Base-by-base conservation (phyloP, 2,113 vertebrate species). In the Pycnonotus jocosus region DNA sequence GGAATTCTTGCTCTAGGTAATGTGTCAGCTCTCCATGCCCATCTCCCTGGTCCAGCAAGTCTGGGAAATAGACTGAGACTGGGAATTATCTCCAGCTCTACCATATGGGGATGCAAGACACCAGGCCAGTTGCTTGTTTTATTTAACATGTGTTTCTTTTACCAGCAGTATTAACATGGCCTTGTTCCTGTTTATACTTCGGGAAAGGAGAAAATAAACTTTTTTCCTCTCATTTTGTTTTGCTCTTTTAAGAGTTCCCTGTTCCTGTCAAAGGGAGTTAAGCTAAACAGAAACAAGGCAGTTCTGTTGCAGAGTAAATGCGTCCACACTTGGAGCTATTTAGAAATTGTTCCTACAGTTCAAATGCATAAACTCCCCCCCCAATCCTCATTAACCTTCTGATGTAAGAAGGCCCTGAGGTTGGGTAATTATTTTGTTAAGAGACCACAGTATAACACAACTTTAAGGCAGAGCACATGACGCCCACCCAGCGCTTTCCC, bases 141-240 rank as follows among this genome's bases (percentile, higher is more conserved):
- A 86, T 66, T 94, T 44, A 80, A 85, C 86, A 91, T 77, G 53
- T 84, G 70, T 82, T 95, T 91, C 81, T 92, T 91, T 78, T 78
- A 51, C 68, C 68, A 88, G 82, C 51, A 68, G 14, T 57, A 92
- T 72, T 86, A 89, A 89, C 80, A 60, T 82, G 76, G 74, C 64
- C 86, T 42, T 68, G 64, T 87, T 96, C 90, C 94, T 96, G 91
- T 97, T 97, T 97, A 95, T 94, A 83, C 38, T 93, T 50, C 5
- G 15, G 72, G 42, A 83, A 92, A 89, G 85, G 68, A 81, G 68
- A 94, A 96, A 95, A 95, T 88, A 92, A 97, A 93, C 80, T 83
- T 82, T 88, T 83, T 31, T 13, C 44, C 64, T 77, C 86, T 90
- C 38, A 4, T 95, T 94, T 72, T 86, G 58, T 73, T 93, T 83